Base-by-base conservation (phyloP, 2,888 invertebrate species). In the Drosophila macrospina region DNA sequence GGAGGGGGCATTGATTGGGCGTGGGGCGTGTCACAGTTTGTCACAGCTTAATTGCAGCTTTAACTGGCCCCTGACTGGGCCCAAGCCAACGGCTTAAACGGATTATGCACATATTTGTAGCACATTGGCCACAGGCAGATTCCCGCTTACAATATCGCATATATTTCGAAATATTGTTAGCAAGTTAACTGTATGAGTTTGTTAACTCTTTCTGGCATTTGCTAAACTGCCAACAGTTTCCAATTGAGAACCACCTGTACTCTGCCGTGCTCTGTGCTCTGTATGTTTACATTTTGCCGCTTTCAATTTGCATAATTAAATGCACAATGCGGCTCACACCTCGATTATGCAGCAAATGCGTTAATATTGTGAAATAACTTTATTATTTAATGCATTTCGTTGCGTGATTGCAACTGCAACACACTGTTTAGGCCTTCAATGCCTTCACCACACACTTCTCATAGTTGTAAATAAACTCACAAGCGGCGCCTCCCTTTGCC, bases 241-340 rank as follows among this genome's bases (percentile, higher is more conserved):
- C n/a, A 52, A 15, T 15, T 41, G 4, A 28, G 52, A 52, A 52
- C 39, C 39, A n/a, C n/a, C n/a, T n/a, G n/a, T n/a, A n/a, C n/a
- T 28, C 50, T 28, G 15, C 15, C 16, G 6, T 34, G 16, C n/a
- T 20, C 1, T 13, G 10, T 34, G 39, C n/a, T 16, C 3, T 11
- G 11, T 37, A 15, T 28, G 15, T 61, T 13, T 59, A 34, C 73
- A 86, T 68, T 68, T 75, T 71, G 80, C 64, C 74, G 56, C 74
- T 84, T 86, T 82, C 87, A 77, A 84, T 82, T 86, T 82, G 87
- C 81, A 82, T 86, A 82, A 82, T 86, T 86, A 77, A 84, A 86
- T 81, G 75, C 65, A 70, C 62, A 69, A 68, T 62, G 45, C 57
- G 13, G 52, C 45, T 57, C 50, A 57, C 50, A 51, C 68, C 37